These are phyloP conservation scores for Numenius phaeopus DNA, from an alignment of 2,797 vertebrate genomes.

Conservation along the genomic window DNA sequence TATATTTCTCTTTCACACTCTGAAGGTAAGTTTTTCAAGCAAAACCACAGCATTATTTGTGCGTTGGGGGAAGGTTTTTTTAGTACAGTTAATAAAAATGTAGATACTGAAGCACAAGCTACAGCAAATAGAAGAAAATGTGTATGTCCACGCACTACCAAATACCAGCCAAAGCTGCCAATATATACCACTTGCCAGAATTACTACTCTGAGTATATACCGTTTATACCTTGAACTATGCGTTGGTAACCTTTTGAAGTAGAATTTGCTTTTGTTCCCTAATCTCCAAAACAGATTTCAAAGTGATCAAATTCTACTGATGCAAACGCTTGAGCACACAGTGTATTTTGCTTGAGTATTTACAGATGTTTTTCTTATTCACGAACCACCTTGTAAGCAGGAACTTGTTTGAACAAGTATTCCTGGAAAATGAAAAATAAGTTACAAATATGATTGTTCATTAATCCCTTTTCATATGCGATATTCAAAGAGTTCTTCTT, in stretches of 20 bases:
- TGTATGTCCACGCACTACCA: background rate
- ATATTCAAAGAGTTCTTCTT: conserved; percentile 15
- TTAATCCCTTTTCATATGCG: conserved; percentile 6
- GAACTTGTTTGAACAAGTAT: conserved; percentile 27
- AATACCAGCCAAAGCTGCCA: background rate
- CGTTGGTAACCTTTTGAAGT: background rate
- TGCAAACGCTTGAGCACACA: background rate
- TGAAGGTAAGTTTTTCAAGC: background rate
- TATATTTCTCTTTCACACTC: background rate
- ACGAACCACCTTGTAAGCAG: conserved; percentile 13
- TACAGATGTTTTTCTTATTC: conserved; percentile 39
- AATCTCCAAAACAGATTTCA: conserved; percentile 12
- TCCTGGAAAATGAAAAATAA: conserved; percentile 24
- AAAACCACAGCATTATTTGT: background rate
- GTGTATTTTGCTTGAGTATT: conserved; percentile 13
- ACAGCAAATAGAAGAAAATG: background rate
- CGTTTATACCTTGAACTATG: background rate
- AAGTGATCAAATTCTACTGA: background rate
- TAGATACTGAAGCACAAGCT: background rate
- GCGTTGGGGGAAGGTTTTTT: background rate
- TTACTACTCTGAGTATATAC: background rate
- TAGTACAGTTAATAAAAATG: background rate
- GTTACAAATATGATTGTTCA: conserved; percentile 25
- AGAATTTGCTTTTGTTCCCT: conserved; percentile 31
- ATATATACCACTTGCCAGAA: background rate